phyloP scores from a whole-genome alignment of 2,888 invertebrate species.

The Zygothrica quintamaculata region DNA sequence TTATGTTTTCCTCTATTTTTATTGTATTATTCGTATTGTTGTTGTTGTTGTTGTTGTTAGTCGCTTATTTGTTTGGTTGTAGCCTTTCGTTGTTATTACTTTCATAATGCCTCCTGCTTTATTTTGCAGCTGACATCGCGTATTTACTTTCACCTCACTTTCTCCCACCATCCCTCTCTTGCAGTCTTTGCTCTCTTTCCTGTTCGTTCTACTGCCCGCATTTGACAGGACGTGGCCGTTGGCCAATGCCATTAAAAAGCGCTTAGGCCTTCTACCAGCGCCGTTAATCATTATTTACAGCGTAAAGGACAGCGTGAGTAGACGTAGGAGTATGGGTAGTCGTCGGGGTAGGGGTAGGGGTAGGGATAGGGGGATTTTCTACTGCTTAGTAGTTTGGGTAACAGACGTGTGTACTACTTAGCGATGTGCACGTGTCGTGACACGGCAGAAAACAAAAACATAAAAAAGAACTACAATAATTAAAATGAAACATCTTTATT shows the following conservation, averaged over 20 bases:
- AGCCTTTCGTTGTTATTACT: constrained; percentile 30
- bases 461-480: constrained; percentile 10
- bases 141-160: constrained; percentile 46
- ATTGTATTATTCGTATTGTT: constrained; percentile 15
- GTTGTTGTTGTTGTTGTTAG: constrained; percentile 25
- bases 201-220: constrained; percentile 17
- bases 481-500: no score
- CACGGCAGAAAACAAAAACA: constrained; percentile 20
- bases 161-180: constrained; percentile 5
- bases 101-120: constrained; percentile 32
- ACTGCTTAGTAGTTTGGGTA: no score
- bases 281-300: constrained; percentile 76
- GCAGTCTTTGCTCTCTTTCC: background rate
- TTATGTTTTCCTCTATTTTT: background rate
- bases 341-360: background rate
- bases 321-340: background rate
- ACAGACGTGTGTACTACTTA: constrained; percentile 5
- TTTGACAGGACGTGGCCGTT: constrained; percentile 20
- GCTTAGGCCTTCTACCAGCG: constrained; percentile 65
- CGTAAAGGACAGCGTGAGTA: constrained; percentile 2
- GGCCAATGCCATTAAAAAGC: constrained; percentile 67
- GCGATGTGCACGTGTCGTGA: constrained; percentile 1
- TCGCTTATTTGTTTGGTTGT: constrained; percentile 19
- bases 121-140: constrained; percentile 68
- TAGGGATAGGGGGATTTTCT: background rate